Evolutionary conservation across 2,888 invertebrate species (phyloP).

Genomic region (Uropetala carovei): DNA sequence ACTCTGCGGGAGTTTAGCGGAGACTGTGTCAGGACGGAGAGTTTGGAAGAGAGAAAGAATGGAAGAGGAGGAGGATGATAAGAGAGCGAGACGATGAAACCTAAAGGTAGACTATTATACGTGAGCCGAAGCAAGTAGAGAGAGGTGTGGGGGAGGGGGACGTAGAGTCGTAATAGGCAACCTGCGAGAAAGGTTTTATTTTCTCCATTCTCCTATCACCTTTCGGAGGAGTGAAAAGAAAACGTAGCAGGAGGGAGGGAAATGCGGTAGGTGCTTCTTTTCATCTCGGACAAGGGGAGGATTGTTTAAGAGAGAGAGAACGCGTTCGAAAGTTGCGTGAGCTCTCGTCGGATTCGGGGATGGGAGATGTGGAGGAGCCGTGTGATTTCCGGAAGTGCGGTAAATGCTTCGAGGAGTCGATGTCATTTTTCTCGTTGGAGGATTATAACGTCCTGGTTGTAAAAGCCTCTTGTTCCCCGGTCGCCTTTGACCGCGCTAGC

Average conservation of each 20-base stretch:
- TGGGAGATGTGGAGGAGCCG: background rate
- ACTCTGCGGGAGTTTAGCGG: background rate
- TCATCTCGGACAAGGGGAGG: too few relatives aligned
- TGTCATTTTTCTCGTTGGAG: background rate
- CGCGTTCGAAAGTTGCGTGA: background rate
- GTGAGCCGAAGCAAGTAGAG: background rate
- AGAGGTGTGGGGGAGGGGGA: background rate
- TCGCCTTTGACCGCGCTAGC: background rate
- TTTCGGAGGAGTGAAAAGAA: too few relatives aligned
- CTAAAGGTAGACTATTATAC: background rate
- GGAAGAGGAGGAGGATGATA: background rate
- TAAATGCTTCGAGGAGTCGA: background rate
- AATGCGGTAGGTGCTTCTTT: too few relatives aligned
- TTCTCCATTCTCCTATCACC: too few relatives aligned
- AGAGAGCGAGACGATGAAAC: background rate
- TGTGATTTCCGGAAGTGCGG: background rate
- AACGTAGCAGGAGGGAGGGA: too few relatives aligned
- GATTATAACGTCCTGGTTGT: background rate
- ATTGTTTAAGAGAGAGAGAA: too few relatives aligned
- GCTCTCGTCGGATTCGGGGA: background rate
- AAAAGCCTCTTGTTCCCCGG: background rate
- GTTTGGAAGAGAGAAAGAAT: background rate
- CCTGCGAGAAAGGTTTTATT: background rate
- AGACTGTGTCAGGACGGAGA: background rate
- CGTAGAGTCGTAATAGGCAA: background rate